Percentiles rank a stretch among this genome's conserved stretches.
These are phyloP conservation scores for Hylyphantes graminicola DNA, from an alignment of 1,140 invertebrate species.

Conservation along the genomic window DNA sequence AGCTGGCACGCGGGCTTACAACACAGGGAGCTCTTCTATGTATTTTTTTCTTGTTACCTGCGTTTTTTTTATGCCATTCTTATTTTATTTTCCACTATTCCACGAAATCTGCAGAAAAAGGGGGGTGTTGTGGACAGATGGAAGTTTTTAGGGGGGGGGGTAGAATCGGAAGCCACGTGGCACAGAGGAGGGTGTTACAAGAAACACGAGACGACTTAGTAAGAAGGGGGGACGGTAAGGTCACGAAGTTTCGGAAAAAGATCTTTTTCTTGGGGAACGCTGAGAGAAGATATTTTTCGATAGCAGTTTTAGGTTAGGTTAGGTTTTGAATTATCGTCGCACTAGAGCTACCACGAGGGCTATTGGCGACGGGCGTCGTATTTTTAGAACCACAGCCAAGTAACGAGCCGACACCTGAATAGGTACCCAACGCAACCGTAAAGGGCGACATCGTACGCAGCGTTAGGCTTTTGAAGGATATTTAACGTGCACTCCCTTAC, in stretches of 20 bases:
- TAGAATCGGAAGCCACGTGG: slow-evolving; percentile 40
- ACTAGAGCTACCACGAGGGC: too few species aligned
- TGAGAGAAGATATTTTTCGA: too few species aligned
- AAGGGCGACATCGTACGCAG: too few species aligned
- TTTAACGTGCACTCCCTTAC: too few species aligned
- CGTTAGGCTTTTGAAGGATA: too few species aligned
- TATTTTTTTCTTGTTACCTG: slow-evolving; percentile 5
- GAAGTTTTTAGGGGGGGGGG: slow-evolving; percentile 16
- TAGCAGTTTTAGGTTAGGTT: too few species aligned
- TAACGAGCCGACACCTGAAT: too few species aligned
- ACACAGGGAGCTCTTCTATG: slow-evolving; percentile 20
- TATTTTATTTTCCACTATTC: slow-evolving; percentile 31
- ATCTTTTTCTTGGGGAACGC: slow-evolving; percentile 1
- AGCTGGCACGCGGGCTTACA: slow-evolving; percentile 45
- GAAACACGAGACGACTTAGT: neutral
- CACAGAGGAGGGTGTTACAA: slow-evolving; percentile 4
- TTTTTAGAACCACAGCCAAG: too few species aligned
- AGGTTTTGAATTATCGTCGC: too few species aligned
- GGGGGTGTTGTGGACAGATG: neutral
- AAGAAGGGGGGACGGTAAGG: neutral
- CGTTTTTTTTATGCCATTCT: slow-evolving; percentile 9
- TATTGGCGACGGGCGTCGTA: too few species aligned
- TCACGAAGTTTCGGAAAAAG: slow-evolving; percentile 19
- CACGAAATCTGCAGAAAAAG: slow-evolving; percentile 38
- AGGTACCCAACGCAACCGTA: too few species aligned